phyloP scores from a whole-genome alignment of 2,888 invertebrate species.

The Rhimphoctona megacephalus region DNA sequence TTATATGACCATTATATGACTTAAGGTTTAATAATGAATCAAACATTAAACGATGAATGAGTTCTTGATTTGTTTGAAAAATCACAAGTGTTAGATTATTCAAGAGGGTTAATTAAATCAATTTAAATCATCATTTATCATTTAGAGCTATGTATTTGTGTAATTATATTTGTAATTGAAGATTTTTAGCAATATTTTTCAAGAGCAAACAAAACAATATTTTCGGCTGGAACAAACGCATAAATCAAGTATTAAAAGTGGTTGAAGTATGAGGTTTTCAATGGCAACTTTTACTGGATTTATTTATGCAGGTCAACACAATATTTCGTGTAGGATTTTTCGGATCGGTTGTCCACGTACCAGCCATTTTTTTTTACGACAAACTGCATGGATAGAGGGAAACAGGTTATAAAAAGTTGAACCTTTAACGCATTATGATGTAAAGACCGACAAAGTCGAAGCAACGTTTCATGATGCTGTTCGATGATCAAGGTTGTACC shows the following conservation, averaged over 20 bases:
- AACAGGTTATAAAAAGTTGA: neutral
- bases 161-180: too few relatives aligned
- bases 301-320: neutral
- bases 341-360: neutral
- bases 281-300: neutral
- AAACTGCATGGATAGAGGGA: neutral
- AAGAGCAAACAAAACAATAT: neutral
- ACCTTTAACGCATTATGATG: neutral
- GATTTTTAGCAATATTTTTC: neutral
- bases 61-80: neutral
- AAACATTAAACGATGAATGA: neutral
- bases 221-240: too few relatives aligned
- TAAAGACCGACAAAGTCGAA: neutral
- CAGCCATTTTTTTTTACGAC: neutral
- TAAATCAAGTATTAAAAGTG: neutral
- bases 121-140: too few relatives aligned
- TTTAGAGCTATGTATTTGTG: too few relatives aligned
- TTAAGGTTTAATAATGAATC: neutral
- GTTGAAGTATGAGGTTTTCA: neutral
- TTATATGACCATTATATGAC: neutral
- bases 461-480: neutral
- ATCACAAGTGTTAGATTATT: neutral
- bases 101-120: too few relatives aligned
- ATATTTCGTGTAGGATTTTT: neutral
- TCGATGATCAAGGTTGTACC: neutral